These are phyloP conservation scores for Acanthosepion esculentum DNA, from an alignment of 2,888 invertebrate genomes.

Conservation along the genomic window DNA sequence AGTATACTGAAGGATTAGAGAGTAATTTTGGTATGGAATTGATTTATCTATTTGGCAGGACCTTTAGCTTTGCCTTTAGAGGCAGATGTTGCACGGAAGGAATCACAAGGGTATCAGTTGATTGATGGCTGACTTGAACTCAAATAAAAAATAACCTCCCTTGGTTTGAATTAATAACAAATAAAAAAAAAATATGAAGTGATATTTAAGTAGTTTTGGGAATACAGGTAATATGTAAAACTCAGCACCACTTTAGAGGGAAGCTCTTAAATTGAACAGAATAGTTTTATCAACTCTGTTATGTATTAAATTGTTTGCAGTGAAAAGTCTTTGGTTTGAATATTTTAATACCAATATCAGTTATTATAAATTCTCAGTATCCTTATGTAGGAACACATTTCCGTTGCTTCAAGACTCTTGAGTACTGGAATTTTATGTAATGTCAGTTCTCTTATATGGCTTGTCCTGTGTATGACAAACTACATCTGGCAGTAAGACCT, in stretches of 20 bases:
- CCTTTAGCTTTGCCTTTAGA: background rate
- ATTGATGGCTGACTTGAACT: constrained; percentile 18
- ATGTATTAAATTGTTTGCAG: too few species aligned
- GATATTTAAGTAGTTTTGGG: constrained; percentile 33
- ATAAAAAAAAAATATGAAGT: background rate
- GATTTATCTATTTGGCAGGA: background rate
- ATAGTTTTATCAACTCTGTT: background rate
- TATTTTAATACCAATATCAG: too few species aligned
- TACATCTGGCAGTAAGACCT: too few species aligned
- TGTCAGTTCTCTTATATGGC: too few species aligned
- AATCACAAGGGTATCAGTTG: background rate
- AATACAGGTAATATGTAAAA: background rate
- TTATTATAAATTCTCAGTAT: too few species aligned
- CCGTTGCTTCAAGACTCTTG: too few species aligned
- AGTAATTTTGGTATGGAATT: background rate
- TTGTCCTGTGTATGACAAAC: too few species aligned
- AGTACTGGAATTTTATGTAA: too few species aligned
- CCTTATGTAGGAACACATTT: too few species aligned
- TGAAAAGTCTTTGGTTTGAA: too few species aligned
- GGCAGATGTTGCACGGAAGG: background rate
- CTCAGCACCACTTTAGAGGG: background rate
- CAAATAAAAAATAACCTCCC: background rate
- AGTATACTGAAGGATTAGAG: background rate
- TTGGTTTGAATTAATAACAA: background rate
- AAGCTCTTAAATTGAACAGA: background rate